A percentile compares a stretch with the other conserved stretches of the same genome.
phyloP scores from a whole-genome alignment of 2,888 invertebrate genomes.

The Nephrotoma guestfalica region DNA sequence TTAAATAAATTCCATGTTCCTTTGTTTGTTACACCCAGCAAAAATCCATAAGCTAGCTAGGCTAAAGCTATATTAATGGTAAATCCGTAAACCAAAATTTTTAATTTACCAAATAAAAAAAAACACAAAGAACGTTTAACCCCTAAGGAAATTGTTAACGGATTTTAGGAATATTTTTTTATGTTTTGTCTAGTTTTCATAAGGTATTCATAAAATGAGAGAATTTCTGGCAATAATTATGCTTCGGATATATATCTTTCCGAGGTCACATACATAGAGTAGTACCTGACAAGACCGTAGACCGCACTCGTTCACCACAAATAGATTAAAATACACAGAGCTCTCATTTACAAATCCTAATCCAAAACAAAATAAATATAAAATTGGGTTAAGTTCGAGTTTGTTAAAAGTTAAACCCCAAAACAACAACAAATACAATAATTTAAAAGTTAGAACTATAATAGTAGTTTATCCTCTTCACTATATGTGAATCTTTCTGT shows the following conservation, averaged over 20 bases:
- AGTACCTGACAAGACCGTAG: too few species aligned
- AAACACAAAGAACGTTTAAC: neutral
- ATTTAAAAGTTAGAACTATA: too few species aligned
- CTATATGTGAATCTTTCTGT: too few species aligned
- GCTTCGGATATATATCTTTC: neutral
- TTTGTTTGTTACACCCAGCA: neutral
- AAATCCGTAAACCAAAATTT: neutral
- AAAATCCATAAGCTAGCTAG: neutral
- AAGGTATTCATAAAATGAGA: neutral
- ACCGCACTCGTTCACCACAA: too few species aligned
- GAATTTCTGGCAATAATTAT: neutral
- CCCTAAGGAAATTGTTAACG: neutral
- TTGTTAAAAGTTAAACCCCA: too few species aligned
- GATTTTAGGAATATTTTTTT: neutral
- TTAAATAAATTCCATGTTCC: neutral
- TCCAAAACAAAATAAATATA: too few species aligned
- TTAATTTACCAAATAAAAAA: neutral
- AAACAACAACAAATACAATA: too few species aligned
- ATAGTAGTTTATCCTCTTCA: too few species aligned
- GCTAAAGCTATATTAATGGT: neutral
- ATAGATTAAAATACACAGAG: too few species aligned
- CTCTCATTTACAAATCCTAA: too few species aligned
- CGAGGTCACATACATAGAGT: too few species aligned
- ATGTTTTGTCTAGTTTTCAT: neutral
- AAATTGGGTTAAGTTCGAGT: too few species aligned